Conservation (phyloP, 2,113 vertebrate species). For the Oreochromis niloticus region DNA sequence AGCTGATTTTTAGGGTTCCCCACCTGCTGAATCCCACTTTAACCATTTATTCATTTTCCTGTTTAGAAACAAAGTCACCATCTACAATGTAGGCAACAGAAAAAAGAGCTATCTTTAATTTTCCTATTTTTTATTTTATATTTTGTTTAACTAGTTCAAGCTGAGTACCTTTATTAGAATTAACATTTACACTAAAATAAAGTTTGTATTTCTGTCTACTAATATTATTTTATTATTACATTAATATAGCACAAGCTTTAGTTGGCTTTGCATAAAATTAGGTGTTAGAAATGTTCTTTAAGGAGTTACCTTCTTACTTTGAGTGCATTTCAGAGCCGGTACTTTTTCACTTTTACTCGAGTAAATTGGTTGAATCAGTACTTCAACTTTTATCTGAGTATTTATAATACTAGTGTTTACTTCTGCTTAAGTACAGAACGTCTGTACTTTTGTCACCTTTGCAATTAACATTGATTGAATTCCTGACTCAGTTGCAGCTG, state of each 20-base stretch:
- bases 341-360: neutral
- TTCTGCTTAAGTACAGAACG: neutral
- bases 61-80: neutral
- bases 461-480: neutral
- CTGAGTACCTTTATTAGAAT: neutral
- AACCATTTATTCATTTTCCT: neutral
- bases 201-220: neutral
- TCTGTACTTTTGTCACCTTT: neutral
- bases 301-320: neutral
- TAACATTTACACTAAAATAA: neutral
- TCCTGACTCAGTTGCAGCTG: neutral
- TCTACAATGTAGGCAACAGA: neutral
- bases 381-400: neutral
- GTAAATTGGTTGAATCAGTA: neutral
- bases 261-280: neutral
- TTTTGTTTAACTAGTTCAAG: neutral
- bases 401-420: neutral
- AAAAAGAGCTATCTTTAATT: neutral
- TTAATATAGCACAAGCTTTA: neutral
- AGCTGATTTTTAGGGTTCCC: neutral
- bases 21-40: neutral
- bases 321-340: neutral
- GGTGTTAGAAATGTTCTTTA: neutral
- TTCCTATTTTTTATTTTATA: neutral
- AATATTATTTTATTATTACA: neutral